These are phyloP conservation scores for Murina feae DNA, from an alignment of 2,113 vertebrate species.

Conservation along the genomic window DNA sequence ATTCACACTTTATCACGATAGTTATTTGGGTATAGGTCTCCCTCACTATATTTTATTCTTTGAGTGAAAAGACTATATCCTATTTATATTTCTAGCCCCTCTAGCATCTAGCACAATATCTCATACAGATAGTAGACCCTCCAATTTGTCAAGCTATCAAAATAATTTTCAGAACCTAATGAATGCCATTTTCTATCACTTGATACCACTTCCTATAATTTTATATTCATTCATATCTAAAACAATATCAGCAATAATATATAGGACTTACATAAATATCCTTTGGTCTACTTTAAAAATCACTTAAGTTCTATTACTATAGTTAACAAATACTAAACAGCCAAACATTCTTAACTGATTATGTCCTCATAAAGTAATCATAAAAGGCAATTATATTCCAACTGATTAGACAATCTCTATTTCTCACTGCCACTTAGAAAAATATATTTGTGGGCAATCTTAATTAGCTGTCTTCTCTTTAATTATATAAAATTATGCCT, in stretches of 20 bases:
- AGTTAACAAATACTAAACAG: constrained; percentile 49
- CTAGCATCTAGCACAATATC: background rate
- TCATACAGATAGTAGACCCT: background rate
- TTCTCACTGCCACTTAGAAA: background rate
- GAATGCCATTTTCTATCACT: constrained; percentile 32
- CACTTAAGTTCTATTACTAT: constrained; percentile 7
- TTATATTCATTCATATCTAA: constrained; percentile 37
- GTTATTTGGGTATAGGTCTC: background rate
- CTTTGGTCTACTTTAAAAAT: constrained; percentile 45
- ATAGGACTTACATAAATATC: constrained; percentile 16
- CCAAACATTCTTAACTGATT: constrained; percentile 17
- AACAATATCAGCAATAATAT: constrained; percentile 47
- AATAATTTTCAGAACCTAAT: constrained; percentile 36
- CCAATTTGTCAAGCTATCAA: background rate
- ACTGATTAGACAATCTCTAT: background rate
- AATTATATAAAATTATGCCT: background rate
- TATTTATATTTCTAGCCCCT: constrained; percentile 9
- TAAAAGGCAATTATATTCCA: background rate
- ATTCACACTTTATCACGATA: constrained; percentile 11
- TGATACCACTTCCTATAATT: constrained; percentile 15
- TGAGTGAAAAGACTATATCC: background rate
- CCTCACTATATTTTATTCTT: background rate
- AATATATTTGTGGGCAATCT: constrained; percentile 4
- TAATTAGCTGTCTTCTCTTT: constrained; percentile 36
- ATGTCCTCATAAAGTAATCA: background rate